Base-by-base conservation (phyloP, 2,113 vertebrate species). In the Pteropus alecto region DNA sequence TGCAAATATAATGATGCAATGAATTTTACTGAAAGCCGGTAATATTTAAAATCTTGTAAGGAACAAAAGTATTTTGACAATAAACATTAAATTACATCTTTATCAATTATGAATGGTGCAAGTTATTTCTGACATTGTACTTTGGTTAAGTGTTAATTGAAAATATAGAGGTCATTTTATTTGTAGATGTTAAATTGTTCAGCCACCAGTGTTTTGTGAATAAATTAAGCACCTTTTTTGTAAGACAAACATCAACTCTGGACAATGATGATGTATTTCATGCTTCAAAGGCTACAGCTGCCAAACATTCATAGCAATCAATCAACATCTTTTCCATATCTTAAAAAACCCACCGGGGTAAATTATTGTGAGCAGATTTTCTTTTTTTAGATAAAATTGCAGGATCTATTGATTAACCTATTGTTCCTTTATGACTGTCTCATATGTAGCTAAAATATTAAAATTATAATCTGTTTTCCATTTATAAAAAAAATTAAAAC, bases 201-300 rank as follows among this genome's bases (percentile, higher is more conserved):
- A 97, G 92, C n/a, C 71, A 96, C n/a, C 79, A 89, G 65, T 95
- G 79, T 95, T 98, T 97, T 94, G 84, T 98, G 94, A 97, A 96
- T 98, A 98, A 98, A 98, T 98, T 96, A 98, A 97, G 54, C 71
- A 63, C 90, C 82, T 97, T 96, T 77, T 95, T 97, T 81, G 92
- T 91, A 97, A 97, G 60, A 96, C 96, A 97, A 97, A 95, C 61
- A 97, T 98, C 93, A 95, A 71, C 87, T 98, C 77, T 21, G 58
- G 97, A 97, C 73, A 96, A 93, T 96, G 92, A 65, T 98, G 97
- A 98, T 98, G 87, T 90, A 91, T 97, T 98, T 98, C 93, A 98
- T 98, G 98, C 98, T 98, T 98, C 97, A 98, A 97, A 98, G 88
- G 63, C 28, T 97, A 93, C 97, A 98, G 95, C 93, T 98, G 96